phyloP scores from a whole-genome alignment of 2,797 vertebrate genomes.

The Miopithecus talapoin region DNA sequence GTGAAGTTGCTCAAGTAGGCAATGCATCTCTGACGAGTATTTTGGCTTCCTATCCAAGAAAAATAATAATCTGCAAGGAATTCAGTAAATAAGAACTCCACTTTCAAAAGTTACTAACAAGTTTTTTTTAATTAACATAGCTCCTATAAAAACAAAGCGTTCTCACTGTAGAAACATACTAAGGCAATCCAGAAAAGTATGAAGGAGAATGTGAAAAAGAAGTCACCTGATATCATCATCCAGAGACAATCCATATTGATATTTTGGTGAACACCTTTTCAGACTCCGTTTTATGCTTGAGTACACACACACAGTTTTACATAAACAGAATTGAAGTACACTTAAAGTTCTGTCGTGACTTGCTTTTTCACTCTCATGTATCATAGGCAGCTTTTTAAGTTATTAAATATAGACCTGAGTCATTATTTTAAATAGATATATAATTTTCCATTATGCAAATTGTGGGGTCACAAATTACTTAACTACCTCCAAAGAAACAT shows the following conservation, averaged over 20 bases:
- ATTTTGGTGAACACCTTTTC: background rate
- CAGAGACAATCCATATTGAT: background rate
- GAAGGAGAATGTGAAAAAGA: background rate
- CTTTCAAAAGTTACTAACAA: background rate
- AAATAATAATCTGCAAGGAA: background rate
- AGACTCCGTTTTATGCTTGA: background rate
- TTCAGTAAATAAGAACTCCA: background rate
- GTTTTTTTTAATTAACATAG: background rate
- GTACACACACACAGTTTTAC: background rate
- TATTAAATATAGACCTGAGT: background rate
- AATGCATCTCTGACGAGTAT: background rate
- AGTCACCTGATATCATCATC: background rate
- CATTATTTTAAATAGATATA: background rate
- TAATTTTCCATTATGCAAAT: background rate
- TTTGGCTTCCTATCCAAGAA: background rate
- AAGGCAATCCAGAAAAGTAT: constrained; percentile 4
- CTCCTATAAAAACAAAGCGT: background rate
- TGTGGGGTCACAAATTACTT: background rate
- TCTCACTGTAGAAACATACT: background rate
- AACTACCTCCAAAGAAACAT: background rate
- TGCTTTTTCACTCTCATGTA: background rate
- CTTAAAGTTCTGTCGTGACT: background rate
- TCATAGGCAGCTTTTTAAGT: background rate
- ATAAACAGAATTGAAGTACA: background rate
- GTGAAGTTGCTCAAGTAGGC: background rate